phyloP scores from a whole-genome alignment of 1,140 invertebrate genomes.

The Macrosteles quadrilineatus region DNA sequence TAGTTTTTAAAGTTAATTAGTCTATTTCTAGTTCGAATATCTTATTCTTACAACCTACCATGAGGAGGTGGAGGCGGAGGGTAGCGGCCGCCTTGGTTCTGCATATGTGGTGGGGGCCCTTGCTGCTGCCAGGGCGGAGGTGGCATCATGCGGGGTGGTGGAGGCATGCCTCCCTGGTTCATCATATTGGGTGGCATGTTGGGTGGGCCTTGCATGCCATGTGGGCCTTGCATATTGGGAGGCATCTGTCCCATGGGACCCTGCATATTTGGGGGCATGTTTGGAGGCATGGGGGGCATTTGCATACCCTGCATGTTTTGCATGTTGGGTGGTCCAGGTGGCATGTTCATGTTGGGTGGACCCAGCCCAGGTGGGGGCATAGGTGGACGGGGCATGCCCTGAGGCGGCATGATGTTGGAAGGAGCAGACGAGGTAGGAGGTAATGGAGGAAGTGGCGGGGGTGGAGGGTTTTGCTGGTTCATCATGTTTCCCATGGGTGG shows the following conservation, averaged over 20 bases:
- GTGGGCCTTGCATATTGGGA: constrained; percentile 55
- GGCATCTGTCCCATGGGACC: constrained; percentile 56
- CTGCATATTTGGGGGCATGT: constrained; percentile 50
- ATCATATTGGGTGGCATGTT: constrained; percentile 45
- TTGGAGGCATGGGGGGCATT: constrained; percentile 44
- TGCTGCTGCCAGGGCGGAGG: constrained; percentile 55
- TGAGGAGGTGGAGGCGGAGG: constrained; percentile 51
- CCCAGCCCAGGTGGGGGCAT: constrained; percentile 14
- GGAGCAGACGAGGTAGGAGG: neutral
- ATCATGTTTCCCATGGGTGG: constrained; percentile 7
- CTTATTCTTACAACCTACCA: no score
- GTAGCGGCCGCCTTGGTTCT: constrained; percentile 46
- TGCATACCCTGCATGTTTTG: constrained; percentile 41
- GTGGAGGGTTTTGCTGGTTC: neutral
- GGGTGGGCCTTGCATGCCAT: constrained; percentile 53
- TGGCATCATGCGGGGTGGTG: constrained; percentile 51
- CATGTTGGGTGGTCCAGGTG: constrained; percentile 54
- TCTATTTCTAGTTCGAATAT: no score
- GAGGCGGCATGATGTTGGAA: neutral
- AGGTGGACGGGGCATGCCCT: constrained; percentile 3
- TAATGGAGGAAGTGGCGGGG: constrained; percentile 4
- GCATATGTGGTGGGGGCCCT: constrained; percentile 55
- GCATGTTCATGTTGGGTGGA: constrained; percentile 44
- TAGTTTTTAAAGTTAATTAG: no score
- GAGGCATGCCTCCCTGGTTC: constrained; percentile 26